Evolutionary conservation across 2,113 vertebrate species (phyloP).

Genomic region (Gadus macrocephalus): DNA sequence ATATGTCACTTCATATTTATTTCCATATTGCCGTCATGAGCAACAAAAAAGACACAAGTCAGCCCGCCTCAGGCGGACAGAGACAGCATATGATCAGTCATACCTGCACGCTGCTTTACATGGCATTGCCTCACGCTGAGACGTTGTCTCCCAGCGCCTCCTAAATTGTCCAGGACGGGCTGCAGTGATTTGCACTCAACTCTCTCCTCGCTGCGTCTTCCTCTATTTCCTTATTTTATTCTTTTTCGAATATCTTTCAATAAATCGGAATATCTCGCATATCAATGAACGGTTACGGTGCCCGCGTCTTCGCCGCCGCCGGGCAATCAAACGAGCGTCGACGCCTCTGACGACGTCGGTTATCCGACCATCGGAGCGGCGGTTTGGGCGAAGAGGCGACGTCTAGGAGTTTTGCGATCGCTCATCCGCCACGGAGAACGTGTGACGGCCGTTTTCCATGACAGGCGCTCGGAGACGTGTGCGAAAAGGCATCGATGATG

Average conservation of each 20-base stretch:
- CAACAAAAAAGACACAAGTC: constrained; percentile 28
- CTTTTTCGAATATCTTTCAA: constrained; percentile 1
- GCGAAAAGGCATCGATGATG: too few species aligned
- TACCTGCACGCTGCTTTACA: constrained; percentile 52
- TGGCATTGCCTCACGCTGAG: constrained; percentile 31
- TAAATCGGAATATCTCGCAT: constrained; percentile 34
- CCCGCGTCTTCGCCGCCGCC: constrained; percentile 38
- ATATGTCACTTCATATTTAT: constrained; percentile 45
- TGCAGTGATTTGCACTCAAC: constrained; percentile 33
- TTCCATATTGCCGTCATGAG: constrained; percentile 51
- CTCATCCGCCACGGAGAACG: constrained; percentile 20
- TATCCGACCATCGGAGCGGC: constrained; percentile 28
- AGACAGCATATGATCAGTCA: constrained; percentile 42
- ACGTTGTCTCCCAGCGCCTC: constrained; percentile 41
- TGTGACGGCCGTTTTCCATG: too few species aligned
- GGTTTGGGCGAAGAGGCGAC: constrained; percentile 39
- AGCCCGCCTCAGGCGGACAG: constrained; percentile 42
- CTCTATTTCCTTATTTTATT: constrained; percentile 10
- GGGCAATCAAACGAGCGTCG: constrained; percentile 39
- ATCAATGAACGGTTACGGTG: constrained; percentile 50
- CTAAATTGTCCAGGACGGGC: constrained; percentile 45
- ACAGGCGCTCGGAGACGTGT: too few species aligned
- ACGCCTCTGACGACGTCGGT: constrained; percentile 41
- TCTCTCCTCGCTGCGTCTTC: constrained; percentile 1
- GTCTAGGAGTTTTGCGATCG: constrained; percentile 40